phyloP scores from a whole-genome alignment of 2,888 invertebrate genomes.

The Drosophila flavopinicola region DNA sequence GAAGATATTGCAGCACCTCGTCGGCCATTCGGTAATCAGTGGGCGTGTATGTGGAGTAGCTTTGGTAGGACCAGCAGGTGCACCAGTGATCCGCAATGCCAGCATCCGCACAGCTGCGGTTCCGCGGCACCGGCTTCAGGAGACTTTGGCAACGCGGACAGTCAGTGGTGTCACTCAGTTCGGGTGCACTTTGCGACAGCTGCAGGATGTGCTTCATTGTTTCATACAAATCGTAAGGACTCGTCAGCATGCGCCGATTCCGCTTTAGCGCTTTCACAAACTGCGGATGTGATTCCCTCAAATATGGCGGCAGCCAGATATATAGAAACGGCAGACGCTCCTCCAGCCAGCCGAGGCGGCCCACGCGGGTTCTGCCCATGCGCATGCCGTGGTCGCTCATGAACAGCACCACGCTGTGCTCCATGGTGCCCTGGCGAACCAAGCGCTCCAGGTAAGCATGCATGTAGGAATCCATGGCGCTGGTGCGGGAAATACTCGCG shows the following conservation, averaged over 20 bases:
- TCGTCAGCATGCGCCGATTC: conserved; percentile 88
- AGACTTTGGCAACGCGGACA: conserved; percentile 88
- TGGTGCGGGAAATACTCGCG: conserved; percentile 84
- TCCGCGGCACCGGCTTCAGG: conserved; percentile 85
- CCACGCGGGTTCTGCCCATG: conserved; percentile 87
- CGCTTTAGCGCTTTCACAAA: conserved; percentile 85
- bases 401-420: conserved; percentile 87
- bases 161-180: conserved; percentile 70
- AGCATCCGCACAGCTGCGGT: conserved; percentile 50
- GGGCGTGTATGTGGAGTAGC: not conserved
- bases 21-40: not conserved
- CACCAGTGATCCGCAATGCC: conserved; percentile 60
- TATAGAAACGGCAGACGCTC: conserved; percentile 90
- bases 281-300: conserved; percentile 85
- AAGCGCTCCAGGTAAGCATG: conserved; percentile 86
- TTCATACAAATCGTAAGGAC: conserved; percentile 90
- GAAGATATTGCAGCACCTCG: not conserved
- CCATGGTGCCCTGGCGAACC: conserved; percentile 85
- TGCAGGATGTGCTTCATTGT: conserved; percentile 87
- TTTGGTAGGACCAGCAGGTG: conserved; percentile 83
- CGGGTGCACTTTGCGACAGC: conserved; percentile 63
- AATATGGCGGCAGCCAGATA: conserved; percentile 87
- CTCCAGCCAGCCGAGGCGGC: conserved; percentile 89
- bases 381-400: conserved; percentile 91
- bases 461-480: conserved; percentile 87